These are phyloP conservation scores for Erethizon dorsatum DNA, from an alignment of 2,797 vertebrate genomes.

Conservation along the genomic window DNA sequence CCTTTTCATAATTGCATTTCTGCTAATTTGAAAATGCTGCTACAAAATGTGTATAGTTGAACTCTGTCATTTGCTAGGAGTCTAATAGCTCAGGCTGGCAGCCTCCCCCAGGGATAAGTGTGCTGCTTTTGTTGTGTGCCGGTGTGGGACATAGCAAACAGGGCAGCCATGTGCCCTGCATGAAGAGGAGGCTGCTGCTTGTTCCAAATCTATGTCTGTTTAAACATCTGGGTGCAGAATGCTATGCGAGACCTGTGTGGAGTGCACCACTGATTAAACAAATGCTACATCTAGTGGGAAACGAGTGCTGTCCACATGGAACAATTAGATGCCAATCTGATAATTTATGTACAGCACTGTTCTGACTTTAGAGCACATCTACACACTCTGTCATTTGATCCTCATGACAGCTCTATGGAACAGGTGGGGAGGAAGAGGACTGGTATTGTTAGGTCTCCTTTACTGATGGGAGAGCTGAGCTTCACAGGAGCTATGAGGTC, in stretches of 20 bases:
- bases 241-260: neutral
- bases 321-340: neutral
- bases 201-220: neutral
- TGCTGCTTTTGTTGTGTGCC: neutral
- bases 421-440: neutral
- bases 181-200: neutral
- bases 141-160: neutral
- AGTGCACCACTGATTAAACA: neutral
- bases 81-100: neutral
- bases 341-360: neutral
- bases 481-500: neutral
- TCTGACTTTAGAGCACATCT: neutral
- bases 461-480: neutral
- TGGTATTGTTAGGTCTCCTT: neutral
- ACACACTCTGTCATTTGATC: neutral
- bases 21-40: constrained; percentile 42
- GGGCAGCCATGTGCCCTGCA: neutral
- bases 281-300: neutral
- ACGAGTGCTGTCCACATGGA: neutral
- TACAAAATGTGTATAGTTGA: neutral
- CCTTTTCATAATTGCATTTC: constrained; percentile 41
- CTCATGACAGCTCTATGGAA: neutral
- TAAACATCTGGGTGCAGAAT: neutral
- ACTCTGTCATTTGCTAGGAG: neutral
- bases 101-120: neutral